Conservation (phyloP, 2,888 invertebrate species). For the Willowsia nigromaculata region DNA sequence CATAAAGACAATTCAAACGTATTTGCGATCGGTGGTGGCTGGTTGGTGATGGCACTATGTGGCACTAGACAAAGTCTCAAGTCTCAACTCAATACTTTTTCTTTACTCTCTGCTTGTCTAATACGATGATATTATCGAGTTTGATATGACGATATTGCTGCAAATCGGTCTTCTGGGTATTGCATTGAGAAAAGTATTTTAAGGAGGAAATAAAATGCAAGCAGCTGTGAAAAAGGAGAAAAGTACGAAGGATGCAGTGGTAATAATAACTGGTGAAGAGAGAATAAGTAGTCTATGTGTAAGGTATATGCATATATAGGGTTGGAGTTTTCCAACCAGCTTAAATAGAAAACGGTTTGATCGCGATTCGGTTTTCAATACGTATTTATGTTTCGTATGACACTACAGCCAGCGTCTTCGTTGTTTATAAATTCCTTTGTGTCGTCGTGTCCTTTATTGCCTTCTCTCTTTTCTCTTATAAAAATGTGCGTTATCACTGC, state of each 20-base stretch:
- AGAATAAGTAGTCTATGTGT: not conserved
- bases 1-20: not conserved
- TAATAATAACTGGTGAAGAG: not conserved
- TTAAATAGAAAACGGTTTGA: not conserved
- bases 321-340: not conserved
- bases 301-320: not conserved
- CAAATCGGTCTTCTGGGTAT: conserved; percentile 31
- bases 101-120: not conserved
- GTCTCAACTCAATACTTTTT: too few species aligned
- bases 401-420: not conserved
- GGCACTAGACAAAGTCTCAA: too few species aligned
- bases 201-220: conserved; percentile 48
- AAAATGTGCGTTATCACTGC: not conserved
- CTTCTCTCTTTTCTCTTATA: not conserved
- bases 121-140: not conserved
- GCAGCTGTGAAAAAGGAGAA: conserved; percentile 39
- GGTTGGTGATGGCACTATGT: not conserved
- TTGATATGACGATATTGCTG: not conserved
- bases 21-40: not conserved
- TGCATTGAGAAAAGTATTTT: conserved; percentile 34
- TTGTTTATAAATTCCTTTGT: conserved; percentile 37
- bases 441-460: conserved; percentile 18
- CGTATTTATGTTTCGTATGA: not conserved
- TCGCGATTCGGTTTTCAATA: not conserved
- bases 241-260: conserved; percentile 29